Conservation (phyloP, 1,140 invertebrate species). For the Orchestia grillus region DNA sequence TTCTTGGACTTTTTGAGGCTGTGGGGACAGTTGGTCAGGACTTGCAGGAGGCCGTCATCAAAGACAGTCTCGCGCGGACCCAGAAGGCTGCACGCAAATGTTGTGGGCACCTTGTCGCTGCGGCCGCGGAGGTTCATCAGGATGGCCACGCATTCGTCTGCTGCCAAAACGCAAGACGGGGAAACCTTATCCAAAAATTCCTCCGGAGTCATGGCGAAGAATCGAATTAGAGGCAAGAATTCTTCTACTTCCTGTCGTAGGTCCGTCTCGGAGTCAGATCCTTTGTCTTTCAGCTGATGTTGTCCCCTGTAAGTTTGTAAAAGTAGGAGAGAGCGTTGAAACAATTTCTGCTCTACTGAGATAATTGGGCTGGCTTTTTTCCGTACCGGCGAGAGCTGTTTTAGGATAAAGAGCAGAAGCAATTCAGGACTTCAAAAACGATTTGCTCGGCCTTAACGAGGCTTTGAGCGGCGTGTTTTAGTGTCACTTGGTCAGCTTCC, state of each 20-base stretch:
- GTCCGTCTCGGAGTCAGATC: not conserved
- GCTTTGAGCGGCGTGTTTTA: too few species aligned
- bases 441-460: too few species aligned
- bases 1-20: constrained; percentile 16
- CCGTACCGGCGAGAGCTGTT: too few species aligned
- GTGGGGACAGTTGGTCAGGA: constrained; percentile 33
- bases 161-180: not conserved
- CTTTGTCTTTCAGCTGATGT: not conserved
- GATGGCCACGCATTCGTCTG: constrained; percentile 37
- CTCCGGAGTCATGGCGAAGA: constrained; percentile 34
- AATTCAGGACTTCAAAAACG: too few species aligned
- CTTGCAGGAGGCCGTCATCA: constrained; percentile 11
- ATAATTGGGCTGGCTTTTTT: too few species aligned
- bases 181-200: constrained; percentile 44
- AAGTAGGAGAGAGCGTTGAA: not conserved
- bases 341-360: not conserved
- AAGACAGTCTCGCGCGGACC: constrained; percentile 8
- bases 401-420: too few species aligned
- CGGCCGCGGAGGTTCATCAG: constrained; percentile 31
- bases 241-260: constrained; percentile 8
- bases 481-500: too few species aligned
- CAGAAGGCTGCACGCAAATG: not conserved
- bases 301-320: not conserved
- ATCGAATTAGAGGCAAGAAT: constrained; percentile 12
- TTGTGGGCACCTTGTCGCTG: not conserved